Percentiles rank a stretch among this genome's conserved stretches.
Evolutionary conservation across 2,113 vertebrate species (phyloP).

Genomic region (Oncorhynchus keta): DNA sequence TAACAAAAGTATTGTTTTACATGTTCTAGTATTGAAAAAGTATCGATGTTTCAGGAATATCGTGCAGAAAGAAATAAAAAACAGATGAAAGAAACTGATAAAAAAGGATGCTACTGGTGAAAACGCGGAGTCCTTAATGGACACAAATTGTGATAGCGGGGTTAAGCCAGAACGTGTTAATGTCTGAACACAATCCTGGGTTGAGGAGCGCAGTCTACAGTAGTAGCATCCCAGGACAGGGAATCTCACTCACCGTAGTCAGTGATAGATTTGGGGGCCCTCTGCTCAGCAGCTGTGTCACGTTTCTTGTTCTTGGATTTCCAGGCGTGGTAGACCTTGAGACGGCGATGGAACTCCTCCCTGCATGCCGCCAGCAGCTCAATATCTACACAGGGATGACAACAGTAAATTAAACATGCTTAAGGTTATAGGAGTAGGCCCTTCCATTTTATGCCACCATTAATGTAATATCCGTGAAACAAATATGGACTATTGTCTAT

Average conservation of each 20-base stretch:
- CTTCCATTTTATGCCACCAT: not conserved
- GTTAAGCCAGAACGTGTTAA: too few species aligned
- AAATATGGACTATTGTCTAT: too few species aligned
- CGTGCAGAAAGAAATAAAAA: not conserved
- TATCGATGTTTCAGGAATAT: too few species aligned
- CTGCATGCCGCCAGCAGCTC: conserved; percentile 94
- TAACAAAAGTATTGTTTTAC: too few species aligned
- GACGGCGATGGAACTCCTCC: conserved; percentile 95
- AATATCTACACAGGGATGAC: conserved; percentile 79
- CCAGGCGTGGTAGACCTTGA: conserved; percentile 98
- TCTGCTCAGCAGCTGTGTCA: conserved; percentile 83
- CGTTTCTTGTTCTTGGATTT: conserved; percentile 98
- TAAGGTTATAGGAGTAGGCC: not conserved
- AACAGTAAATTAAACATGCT: not conserved
- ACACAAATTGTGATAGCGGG: too few species aligned
- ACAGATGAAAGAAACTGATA: not conserved
- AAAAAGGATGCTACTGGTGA: not conserved
- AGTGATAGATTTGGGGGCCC: conserved; percentile 93
- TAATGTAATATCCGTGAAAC: too few species aligned
- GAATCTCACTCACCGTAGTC: conserved; percentile 86
- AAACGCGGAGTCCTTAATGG: too few species aligned
- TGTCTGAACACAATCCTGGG: too few species aligned
- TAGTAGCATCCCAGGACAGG: not conserved
- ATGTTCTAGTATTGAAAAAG: too few species aligned
- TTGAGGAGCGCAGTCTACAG: too few species aligned